Evolutionary conservation across 2,113 vertebrate species (phyloP).

Genomic region (Otocyon megalotis): DNA sequence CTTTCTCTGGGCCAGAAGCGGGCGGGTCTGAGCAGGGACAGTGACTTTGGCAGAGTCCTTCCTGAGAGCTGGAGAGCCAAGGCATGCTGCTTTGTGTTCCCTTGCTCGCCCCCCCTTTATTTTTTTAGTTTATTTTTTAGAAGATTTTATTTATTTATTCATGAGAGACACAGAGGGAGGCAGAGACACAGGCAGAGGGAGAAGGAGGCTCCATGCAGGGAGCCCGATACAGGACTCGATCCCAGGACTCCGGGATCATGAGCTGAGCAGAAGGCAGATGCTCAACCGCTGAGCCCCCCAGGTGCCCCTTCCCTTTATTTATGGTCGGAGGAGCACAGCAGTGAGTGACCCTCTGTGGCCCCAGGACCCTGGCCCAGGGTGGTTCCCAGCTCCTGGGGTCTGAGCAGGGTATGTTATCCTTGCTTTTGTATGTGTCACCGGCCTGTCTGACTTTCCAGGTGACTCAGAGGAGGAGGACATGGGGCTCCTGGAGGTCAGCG

Average conservation of each 20-base stretch:
- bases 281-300: no score
- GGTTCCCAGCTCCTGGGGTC: not conserved
- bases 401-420: not conserved
- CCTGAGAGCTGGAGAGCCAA: accelerated
- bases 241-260: no score
- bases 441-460: slow-evolving; percentile 84
- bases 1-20: not conserved
- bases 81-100: not conserved
- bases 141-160: no score
- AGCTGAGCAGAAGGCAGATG: no score
- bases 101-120: not conserved
- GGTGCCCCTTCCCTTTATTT: not conserved
- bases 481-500: slow-evolving; percentile 93
- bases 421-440: not conserved
- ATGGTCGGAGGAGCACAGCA: accelerated
- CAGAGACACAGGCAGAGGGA: no score
- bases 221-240: no score
- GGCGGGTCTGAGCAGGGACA: not conserved
- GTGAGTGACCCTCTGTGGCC: accelerated
- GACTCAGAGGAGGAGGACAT: slow-evolving; percentile 94
- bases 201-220: no score
- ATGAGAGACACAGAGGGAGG: no score
- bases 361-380: not conserved
- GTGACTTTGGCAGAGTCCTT: not conserved
- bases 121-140: no score